These are phyloP conservation scores for Drosophila prolongata DNA, from an alignment of 2,888 invertebrate species.

Conservation along the genomic window DNA sequence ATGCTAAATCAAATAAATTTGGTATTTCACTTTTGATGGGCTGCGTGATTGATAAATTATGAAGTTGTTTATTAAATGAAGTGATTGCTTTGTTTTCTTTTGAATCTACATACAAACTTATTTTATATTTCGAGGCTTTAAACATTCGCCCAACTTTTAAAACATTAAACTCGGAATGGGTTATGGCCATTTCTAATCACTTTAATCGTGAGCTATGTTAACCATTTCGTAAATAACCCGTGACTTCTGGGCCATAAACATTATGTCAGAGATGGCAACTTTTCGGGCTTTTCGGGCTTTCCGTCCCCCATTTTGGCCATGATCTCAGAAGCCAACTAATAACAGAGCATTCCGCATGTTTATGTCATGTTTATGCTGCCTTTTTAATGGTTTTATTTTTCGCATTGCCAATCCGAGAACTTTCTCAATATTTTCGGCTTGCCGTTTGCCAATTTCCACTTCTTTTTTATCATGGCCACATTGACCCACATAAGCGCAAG, in stretches of 20 bases:
- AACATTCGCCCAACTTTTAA: too few species aligned
- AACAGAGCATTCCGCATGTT: conserved; percentile 29
- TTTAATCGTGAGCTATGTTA: neutral
- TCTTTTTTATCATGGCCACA: conserved; percentile 2
- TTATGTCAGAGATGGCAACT: neutral
- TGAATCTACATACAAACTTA: too few species aligned
- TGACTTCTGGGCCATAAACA: neutral
- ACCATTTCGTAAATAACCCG: neutral
- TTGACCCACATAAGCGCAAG: conserved; percentile 37
- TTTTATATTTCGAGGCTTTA: too few species aligned
- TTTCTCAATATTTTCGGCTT: conserved; percentile 11
- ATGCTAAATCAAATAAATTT: neutral
- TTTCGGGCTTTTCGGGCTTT: conserved; percentile 5
- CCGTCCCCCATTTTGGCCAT: neutral
- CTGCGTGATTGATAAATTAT: conserved; percentile 14
- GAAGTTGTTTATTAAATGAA: neutral
- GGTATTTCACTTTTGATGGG: conserved; percentile 7
- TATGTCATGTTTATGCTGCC: conserved; percentile 44
- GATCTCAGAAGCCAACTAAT: conserved; percentile 30
- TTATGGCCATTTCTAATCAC: neutral
- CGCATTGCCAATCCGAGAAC: conserved; percentile 24
- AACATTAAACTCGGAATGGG: too few species aligned
- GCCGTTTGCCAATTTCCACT: conserved; percentile 9
- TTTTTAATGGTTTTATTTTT: conserved; percentile 49
- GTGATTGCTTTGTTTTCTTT: too few species aligned